A percentile compares a stretch with the other conserved stretches of the same genome.
Conservation (phyloP, 1,140 invertebrate genomes). For the Protaetia brevitarsis region DNA sequence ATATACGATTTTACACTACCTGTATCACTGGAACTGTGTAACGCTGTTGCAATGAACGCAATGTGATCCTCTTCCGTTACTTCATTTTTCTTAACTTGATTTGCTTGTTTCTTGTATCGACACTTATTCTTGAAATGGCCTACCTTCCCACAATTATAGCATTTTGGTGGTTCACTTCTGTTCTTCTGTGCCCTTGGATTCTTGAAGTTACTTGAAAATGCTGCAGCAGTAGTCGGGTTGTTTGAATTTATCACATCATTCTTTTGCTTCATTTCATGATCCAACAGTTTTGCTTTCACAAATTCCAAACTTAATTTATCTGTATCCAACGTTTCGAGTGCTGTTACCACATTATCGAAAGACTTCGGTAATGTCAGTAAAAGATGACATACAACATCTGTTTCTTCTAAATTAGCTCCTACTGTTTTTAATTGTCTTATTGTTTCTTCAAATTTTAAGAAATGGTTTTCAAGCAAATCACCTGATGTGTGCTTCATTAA, state of each 20-base stretch:
- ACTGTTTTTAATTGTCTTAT: slow-evolving; percentile 2
- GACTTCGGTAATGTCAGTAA: slow-evolving; percentile 44
- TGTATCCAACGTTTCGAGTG: slow-evolving; percentile 47
- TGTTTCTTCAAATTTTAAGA: slow-evolving; percentile 5
- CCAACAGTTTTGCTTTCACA: slow-evolving; percentile 47
- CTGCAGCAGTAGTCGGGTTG: background rate
- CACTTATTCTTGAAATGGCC: background rate
- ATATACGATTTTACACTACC: background rate
- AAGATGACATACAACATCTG: slow-evolving; percentile 43
- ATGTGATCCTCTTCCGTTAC: background rate
- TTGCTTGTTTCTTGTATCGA: background rate
- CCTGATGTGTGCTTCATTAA: background rate
- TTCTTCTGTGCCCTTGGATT: background rate
- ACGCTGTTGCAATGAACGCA: background rate
- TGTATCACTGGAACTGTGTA: background rate
- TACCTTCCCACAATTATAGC: slow-evolving; percentile 7
- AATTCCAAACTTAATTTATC: slow-evolving; percentile 46
- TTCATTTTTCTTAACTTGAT: background rate
- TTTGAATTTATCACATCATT: background rate
- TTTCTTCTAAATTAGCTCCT: slow-evolving; percentile 31
- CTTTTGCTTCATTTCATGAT: slow-evolving; percentile 46
- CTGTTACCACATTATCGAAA: slow-evolving; percentile 48
- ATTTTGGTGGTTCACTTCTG: background rate
- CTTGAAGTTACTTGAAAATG: slow-evolving; percentile 10
- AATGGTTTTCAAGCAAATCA: slow-evolving; percentile 7